phyloP scores from a whole-genome alignment of 2,888 invertebrate species.

The Deilephila porcellus region DNA sequence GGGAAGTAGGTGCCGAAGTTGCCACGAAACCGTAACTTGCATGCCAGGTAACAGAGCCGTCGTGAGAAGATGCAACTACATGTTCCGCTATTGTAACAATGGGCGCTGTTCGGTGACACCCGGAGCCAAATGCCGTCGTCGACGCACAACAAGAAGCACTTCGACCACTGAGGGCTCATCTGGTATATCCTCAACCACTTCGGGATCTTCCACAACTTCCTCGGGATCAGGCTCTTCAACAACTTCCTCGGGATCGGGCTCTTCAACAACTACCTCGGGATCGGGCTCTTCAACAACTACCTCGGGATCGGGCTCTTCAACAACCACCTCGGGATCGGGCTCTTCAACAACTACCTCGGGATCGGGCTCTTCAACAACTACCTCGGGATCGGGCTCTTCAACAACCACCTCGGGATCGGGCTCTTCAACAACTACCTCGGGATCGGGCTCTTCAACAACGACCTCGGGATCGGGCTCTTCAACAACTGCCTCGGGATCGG shows the following conservation, averaged over 20 bases:
- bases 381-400: too few relatives aligned
- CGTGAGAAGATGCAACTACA: slow-evolving; percentile 52
- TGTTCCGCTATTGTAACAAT: slow-evolving; percentile 57
- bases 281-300: not conserved
- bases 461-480: not conserved
- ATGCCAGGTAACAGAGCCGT: slow-evolving; percentile 51
- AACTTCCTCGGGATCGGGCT: not conserved
- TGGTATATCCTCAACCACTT: not conserved
- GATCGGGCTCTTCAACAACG: not conserved
- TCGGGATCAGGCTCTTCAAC: not conserved
- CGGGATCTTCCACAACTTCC: not conserved
- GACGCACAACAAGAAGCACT: slow-evolving; percentile 36
- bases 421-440: not conserved
- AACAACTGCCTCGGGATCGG: not conserved
- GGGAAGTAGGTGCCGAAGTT: slow-evolving; percentile 48
- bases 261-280: not conserved
- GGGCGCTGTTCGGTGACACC: slow-evolving; percentile 61
- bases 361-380: too few relatives aligned
- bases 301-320: not conserved
- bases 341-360: too few relatives aligned
- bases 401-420: too few relatives aligned
- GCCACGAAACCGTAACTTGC: slow-evolving; percentile 55
- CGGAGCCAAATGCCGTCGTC: slow-evolving; percentile 51
- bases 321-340: not conserved
- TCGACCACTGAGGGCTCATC: slow-evolving; percentile 26